Base-by-base conservation (phyloP, 2,888 invertebrate species). In the Synanthedon andrenaeformis region DNA sequence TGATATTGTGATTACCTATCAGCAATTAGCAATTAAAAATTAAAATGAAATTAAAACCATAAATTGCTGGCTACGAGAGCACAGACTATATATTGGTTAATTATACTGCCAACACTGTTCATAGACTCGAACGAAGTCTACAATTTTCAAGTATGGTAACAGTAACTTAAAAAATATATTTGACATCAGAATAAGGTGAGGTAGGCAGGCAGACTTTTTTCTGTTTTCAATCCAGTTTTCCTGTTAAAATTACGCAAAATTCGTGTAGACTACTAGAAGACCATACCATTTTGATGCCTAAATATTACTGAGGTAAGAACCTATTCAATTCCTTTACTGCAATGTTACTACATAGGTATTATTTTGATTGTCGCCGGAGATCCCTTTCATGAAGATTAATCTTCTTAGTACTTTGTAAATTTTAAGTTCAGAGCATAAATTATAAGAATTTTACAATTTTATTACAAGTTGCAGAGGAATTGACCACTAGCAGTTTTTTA, bases 161-260 rank as follows among this genome's bases (percentile, higher is more conserved):
- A 35, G 6, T 35, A 35, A 35, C 35, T 28, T 2, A 35, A 35
- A 35, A 35, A 35, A 45, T 1, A 14, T 42, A 42, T 12, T n/a
- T 45, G 14, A 45, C 45, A 45, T 45, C 45, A 45, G 13, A 45
- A 45, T 0, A 75, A 83, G 75, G 77, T 86, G 86, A 86, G 82
- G 79, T 82, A 80, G 79, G 86, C 85, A 86, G 86, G 84, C 82
- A 84, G 86, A 80, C 82, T 81, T 79, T 87, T 82, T 86, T 86
- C 86, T 87, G 86, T 86, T 88, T 87, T 87, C 83, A 82, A 77
- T 73, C 66, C 76, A 63, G 77, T 83, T 79, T 82, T 83, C 81
- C 80, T 73, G 80, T 79, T 73, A 79, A 80, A 82, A 82, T 76
- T 79, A 74, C 70, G 74, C 70, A 67, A 76, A 67, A 77, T 82